phyloP scores from a whole-genome alignment of 2,888 invertebrate species.

The Dolichopus griseipennis region DNA sequence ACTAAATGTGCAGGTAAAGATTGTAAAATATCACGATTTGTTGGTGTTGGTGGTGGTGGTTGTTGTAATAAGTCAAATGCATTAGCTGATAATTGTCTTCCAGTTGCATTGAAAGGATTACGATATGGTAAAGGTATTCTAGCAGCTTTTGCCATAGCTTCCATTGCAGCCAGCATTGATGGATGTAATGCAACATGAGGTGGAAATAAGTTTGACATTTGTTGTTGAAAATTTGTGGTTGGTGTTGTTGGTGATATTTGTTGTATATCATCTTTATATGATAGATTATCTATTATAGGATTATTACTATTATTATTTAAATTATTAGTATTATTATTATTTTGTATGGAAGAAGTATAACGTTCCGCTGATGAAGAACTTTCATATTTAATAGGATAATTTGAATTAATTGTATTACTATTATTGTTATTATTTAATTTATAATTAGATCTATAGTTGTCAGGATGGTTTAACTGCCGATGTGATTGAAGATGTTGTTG shows the following conservation, averaged over 20 bases:
- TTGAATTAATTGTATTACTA: constrained; percentile 24
- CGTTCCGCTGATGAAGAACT: neutral
- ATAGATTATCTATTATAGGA: neutral
- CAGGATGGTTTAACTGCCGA: constrained; percentile 17
- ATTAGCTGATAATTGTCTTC: constrained; percentile 42
- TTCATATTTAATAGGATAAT: constrained; percentile 12
- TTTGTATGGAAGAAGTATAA: constrained; percentile 7
- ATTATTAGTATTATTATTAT: constrained; percentile 20
- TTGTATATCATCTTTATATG: constrained; percentile 32
- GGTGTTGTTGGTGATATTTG: constrained; percentile 34
- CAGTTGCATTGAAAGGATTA: constrained; percentile 39
- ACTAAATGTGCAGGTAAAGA: constrained; percentile 22
- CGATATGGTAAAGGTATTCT: constrained; percentile 53
- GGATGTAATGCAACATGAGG: constrained; percentile 54
- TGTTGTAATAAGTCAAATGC: constrained; percentile 54
- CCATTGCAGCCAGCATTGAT: constrained; percentile 63
- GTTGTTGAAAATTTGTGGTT: constrained; percentile 45
- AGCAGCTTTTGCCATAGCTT: constrained; percentile 57
- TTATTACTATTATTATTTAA: constrained; percentile 20
- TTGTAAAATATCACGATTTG: constrained; percentile 39
- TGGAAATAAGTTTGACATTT: constrained; percentile 24
- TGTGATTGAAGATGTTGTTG: constrained; percentile 21
- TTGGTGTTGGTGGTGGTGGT: constrained; percentile 18
- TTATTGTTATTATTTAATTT: constrained; percentile 17
- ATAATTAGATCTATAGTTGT: neutral